Evolutionary conservation across 1,140 invertebrate genomes (phyloP).

Genomic region (Diploscapter pachys): DNA sequence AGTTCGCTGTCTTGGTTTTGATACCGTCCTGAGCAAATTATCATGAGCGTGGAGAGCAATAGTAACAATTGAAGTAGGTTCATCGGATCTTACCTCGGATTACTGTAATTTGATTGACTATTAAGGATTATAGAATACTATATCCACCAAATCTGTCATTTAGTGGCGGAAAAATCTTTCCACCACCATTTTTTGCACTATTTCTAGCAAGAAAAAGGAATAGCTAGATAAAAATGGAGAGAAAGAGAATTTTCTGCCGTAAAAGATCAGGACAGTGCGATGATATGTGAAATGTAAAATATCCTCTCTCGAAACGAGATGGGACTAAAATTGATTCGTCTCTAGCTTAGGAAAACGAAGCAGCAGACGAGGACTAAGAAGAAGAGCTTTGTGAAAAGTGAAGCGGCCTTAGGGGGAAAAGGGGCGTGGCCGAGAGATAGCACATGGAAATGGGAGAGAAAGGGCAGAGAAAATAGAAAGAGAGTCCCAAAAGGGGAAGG

Average conservation of each 20-base stretch:
- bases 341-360: background rate
- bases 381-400: background rate
- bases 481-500: background rate
- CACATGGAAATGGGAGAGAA: background rate
- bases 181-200: too few relatives aligned
- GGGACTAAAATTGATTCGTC: conserved; percentile 17
- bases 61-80: conserved; percentile 17
- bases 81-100: background rate
- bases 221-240: background rate
- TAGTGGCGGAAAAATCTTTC: too few relatives aligned
- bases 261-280: background rate
- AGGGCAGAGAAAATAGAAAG: background rate
- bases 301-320: background rate
- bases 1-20: background rate
- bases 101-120: too few relatives aligned
- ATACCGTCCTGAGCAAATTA: conserved; percentile 13
- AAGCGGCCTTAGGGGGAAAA: background rate
- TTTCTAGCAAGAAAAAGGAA: background rate
- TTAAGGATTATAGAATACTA: too few relatives aligned
- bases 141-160: too few relatives aligned
- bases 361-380: conserved; percentile 4
- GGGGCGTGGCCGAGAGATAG: background rate
- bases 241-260: background rate
- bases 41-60: conserved; percentile 13
- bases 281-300: background rate